Evolutionary conservation across 2,113 vertebrate genomes (phyloP), one percentile per base, ranked within the genome.

Genomic region (Athene cunicularia): DNA sequence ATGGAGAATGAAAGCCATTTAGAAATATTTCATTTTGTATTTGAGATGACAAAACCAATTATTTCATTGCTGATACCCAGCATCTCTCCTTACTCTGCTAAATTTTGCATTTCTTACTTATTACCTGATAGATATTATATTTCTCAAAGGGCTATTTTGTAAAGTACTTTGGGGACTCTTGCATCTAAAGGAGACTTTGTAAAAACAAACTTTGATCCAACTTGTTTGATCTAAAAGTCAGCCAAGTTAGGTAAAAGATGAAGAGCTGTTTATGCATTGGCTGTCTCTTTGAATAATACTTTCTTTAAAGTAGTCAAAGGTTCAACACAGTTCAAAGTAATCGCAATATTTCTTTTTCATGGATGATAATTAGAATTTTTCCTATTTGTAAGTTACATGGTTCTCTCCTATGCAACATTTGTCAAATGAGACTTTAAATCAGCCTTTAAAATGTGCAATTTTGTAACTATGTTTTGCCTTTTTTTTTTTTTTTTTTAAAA

Each of bases 141-240:
- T 95, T 91, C 73, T 91, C 85, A 88, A 59, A 66, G 84, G 73
- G 37, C 19, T 49, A 47, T 91, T 95, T 94, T 58, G 45, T 88
- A n/a, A 89, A 90, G 77, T 80, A 37, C 80, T 88, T 89, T 80
- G 26, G 86, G 91, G 71, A 91, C 66, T 49, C 62, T 73, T 80
- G 63, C 71, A 37, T 95, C 62, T 90, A 66, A 93, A 73, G 47
- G 37, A 77, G 74, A 68, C 77, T 90, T 86, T 83, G 41, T 85
- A 35, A 94, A 90, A 97, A 82, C 68, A 87, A 88, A 93, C 84
- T 96, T 90, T 96, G 86, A 96, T 91, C 89, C 0, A 0, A 59
- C 26, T 87, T 89, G 52, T 97, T 96, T 97, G 88, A 95, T 97
- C 80, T 95, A 74, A 91, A 89, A 81, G 80, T 43, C 89, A 96